These are phyloP conservation scores for Margaritifera margaritifera DNA, from an alignment of 2,888 invertebrate species.

Conservation along the genomic window DNA sequence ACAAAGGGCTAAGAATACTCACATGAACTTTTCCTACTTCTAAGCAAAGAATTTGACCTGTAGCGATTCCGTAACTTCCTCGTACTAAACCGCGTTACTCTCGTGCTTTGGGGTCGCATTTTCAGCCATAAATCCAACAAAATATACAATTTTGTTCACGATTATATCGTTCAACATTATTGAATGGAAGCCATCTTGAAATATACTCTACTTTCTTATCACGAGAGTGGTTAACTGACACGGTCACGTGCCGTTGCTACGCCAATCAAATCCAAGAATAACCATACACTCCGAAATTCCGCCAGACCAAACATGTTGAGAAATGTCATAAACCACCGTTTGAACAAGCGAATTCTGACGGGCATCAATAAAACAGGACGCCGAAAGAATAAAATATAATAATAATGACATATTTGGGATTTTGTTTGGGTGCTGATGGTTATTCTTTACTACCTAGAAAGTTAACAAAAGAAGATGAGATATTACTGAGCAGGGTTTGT, in stretches of 20 bases:
- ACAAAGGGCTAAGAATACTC: no score
- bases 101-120: slow-evolving; percentile 56
- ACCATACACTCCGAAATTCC: slow-evolving; percentile 26
- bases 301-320: slow-evolving; percentile 29
- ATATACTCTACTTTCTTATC: slow-evolving; percentile 46
- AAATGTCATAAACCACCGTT: slow-evolving; percentile 28
- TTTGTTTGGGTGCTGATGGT: slow-evolving; percentile 39
- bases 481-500: slow-evolving; percentile 28
- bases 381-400: neutral
- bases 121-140: slow-evolving; percentile 21
- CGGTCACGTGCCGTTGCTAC: slow-evolving; percentile 35
- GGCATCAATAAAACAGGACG: slow-evolving; percentile 6
- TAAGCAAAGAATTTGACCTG: no score
- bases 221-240: slow-evolving; percentile 51
- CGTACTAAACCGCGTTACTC: slow-evolving; percentile 58
- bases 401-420: slow-evolving; percentile 44
- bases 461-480: slow-evolving; percentile 35
- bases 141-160: slow-evolving; percentile 12
- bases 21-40: no score
- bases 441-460: slow-evolving; percentile 31
- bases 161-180: slow-evolving; percentile 29
- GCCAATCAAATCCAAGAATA: slow-evolving; percentile 32
- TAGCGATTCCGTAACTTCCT: slow-evolving; percentile 45
- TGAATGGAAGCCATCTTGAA: slow-evolving; percentile 62
- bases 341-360: slow-evolving; percentile 12